phyloP scores from a whole-genome alignment of 2,797 vertebrate species.

The Eupleurogrammus muticus region DNA sequence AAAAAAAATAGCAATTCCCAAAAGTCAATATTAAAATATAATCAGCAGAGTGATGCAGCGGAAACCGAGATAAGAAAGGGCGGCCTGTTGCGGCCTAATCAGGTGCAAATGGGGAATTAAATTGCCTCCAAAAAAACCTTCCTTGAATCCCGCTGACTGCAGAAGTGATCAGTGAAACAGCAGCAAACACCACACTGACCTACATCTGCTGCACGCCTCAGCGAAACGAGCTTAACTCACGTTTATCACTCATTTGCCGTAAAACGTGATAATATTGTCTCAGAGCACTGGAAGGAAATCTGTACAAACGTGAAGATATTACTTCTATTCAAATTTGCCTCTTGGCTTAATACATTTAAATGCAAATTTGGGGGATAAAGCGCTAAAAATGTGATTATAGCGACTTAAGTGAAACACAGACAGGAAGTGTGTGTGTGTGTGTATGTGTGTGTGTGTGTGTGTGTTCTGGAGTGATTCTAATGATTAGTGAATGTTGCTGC shows the following conservation, averaged over 20 bases:
- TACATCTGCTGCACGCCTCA: neutral
- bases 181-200: constrained; percentile 8
- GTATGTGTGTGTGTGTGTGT: no score
- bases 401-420: constrained; percentile 22
- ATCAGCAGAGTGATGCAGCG: constrained; percentile 11
- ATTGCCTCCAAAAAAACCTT: constrained; percentile 6
- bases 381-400: constrained; percentile 30
- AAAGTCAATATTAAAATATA: constrained; percentile 20
- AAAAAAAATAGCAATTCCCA: constrained; percentile 17
- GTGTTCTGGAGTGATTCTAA: constrained; percentile 13
- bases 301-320: constrained; percentile 52
- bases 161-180: constrained; percentile 13
- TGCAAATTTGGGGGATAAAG: constrained; percentile 48
- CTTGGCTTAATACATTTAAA: constrained; percentile 47
- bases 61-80: constrained; percentile 1
- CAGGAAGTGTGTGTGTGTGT: neutral
- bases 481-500: constrained; percentile 49
- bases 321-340: constrained; percentile 42
- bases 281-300: constrained; percentile 28
- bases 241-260: constrained; percentile 8
- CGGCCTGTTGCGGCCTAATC: constrained; percentile 27
- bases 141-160: constrained; percentile 10
- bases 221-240: constrained; percentile 3
- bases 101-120: constrained; percentile 33
- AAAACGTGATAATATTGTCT: constrained; percentile 51